Conservation (phyloP, 2,888 invertebrate species). For the Archips xylosteana region DNA sequence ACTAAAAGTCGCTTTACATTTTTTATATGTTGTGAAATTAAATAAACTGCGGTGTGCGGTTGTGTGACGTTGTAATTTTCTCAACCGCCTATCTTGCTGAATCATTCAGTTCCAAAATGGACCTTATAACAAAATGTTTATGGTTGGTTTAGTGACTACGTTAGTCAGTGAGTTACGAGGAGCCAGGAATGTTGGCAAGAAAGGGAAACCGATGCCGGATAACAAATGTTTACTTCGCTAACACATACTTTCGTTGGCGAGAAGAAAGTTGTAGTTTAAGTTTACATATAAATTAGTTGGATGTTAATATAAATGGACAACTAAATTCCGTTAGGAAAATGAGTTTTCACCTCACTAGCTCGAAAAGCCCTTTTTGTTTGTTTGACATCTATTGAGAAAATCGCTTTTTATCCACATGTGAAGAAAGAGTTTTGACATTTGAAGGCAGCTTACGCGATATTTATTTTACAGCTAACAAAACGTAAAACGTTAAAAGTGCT, state of each 20-base stretch:
- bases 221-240: neutral
- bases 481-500: no score
- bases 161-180: neutral
- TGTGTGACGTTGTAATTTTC: neutral
- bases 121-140: neutral
- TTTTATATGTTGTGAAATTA: neutral
- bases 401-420: no score
- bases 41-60: neutral
- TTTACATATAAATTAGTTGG: slow-evolving; percentile 10
- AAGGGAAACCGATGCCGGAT: neutral
- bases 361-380: no score
- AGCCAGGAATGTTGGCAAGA: neutral
- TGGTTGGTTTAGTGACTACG: neutral
- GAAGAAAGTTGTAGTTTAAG: slow-evolving; percentile 19
- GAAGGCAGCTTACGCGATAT: no score
- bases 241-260: neutral
- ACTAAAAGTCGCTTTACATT: neutral
- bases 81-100: neutral
- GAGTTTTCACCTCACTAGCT: no score
- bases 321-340: no score
- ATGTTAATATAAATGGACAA: neutral
- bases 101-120: neutral
- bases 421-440: no score
- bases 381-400: no score
- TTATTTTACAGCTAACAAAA: no score